Conservation (phyloP, 2,113 vertebrate species). For the Anhinga anhinga region DNA sequence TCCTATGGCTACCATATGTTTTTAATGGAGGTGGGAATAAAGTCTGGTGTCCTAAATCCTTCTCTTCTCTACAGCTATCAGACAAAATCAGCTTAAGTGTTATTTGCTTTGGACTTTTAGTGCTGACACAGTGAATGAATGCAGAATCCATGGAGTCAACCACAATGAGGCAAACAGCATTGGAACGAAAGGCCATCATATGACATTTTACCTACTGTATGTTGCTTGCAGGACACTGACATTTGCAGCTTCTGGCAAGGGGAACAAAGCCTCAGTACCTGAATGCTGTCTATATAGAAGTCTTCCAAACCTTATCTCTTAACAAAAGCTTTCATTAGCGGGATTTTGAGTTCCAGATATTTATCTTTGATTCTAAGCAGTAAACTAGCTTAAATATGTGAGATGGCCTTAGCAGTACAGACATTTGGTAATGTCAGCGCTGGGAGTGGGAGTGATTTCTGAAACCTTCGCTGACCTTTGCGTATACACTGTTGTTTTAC, state of each 20-base stretch:
- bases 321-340: not conserved
- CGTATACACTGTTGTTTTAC: slow-evolving; percentile 16
- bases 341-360: not conserved
- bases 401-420: not conserved
- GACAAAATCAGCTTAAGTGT: not conserved
- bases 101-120: not conserved
- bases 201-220: slow-evolving; percentile 7
- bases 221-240: slow-evolving; percentile 17
- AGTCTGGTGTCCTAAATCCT: not conserved
- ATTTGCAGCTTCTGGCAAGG: slow-evolving; percentile 12
- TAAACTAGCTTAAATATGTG: not conserved
- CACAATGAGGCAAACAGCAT: not conserved
- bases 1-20: not conserved
- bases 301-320: not conserved
- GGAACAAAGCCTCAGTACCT: not conserved
- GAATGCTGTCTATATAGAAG: not conserved
- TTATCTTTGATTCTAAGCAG: not conserved
- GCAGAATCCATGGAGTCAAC: not conserved
- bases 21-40: not conserved
- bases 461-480: slow-evolving; percentile 65
- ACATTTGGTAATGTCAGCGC: slow-evolving; percentile 15
- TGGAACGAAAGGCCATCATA: not conserved
- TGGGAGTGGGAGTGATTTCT: not conserved
- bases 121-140: not conserved
- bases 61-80: not conserved